phyloP scores from a whole-genome alignment of 1,140 invertebrate species.

The Idris sp. region DNA sequence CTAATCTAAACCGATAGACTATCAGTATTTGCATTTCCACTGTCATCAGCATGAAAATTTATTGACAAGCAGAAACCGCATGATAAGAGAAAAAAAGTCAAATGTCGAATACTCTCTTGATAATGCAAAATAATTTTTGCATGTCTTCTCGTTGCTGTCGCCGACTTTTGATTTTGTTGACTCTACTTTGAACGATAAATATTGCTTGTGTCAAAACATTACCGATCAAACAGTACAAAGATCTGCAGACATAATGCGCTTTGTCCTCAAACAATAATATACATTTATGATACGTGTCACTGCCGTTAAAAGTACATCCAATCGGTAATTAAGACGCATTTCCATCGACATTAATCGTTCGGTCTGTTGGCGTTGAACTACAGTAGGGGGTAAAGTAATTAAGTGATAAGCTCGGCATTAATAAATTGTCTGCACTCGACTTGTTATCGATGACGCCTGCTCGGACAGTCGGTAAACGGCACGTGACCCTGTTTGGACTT shows the following conservation, averaged over 20 bases:
- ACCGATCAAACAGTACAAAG: background rate
- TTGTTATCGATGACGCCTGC: slow-evolving; percentile 61
- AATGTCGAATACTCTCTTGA: slow-evolving; percentile 4
- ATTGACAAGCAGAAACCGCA: slow-evolving; percentile 8
- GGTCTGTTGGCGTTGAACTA: slow-evolving; percentile 67
- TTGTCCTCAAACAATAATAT: slow-evolving; percentile 51
- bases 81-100: slow-evolving; percentile 24
- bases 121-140: slow-evolving; percentile 14
- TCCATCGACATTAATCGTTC: slow-evolving; percentile 42
- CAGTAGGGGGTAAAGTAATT: slow-evolving; percentile 73
- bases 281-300: slow-evolving; percentile 65
- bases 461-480: slow-evolving; percentile 60
- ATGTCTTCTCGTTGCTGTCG: slow-evolving; percentile 10
- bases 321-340: slow-evolving; percentile 51
- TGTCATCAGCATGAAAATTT: background rate
- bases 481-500: slow-evolving; percentile 72
- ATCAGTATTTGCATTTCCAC: no score
- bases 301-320: slow-evolving; percentile 32
- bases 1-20: no score
- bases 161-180: slow-evolving; percentile 17
- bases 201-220: slow-evolving; percentile 17
- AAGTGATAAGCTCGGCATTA: slow-evolving; percentile 64
- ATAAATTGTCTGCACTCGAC: slow-evolving; percentile 60
- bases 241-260: slow-evolving; percentile 24
- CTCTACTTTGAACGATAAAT: slow-evolving; percentile 2